Evolutionary conservation across 2,113 vertebrate species (phyloP).

Genomic region (Ariopsis seemanni): DNA sequence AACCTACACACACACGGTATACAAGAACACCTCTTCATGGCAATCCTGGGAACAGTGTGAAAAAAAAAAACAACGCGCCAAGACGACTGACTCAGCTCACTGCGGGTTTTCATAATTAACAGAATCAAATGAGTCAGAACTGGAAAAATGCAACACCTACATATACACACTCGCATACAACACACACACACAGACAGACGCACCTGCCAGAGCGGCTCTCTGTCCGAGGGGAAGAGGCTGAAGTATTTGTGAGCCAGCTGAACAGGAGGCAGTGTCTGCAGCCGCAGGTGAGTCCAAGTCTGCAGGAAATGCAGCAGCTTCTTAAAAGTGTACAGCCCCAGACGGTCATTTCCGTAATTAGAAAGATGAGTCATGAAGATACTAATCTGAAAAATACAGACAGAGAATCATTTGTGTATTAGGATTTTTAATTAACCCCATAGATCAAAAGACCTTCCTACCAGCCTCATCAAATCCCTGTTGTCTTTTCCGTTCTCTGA

Average conservation of each 20-base stretch:
- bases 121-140: constrained; percentile 18
- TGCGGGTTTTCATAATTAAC: constrained; percentile 8
- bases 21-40: constrained; percentile 20
- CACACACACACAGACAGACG: background rate
- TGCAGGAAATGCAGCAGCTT: constrained; percentile 89
- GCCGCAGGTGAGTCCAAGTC: constrained; percentile 92
- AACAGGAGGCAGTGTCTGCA: constrained; percentile 89
- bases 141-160: background rate
- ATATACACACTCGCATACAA: background rate
- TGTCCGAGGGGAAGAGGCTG: constrained; percentile 95
- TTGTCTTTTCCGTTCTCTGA: background rate
- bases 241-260: constrained; percentile 96
- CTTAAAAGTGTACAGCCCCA: constrained; percentile 95
- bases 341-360: constrained; percentile 95
- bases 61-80: background rate
- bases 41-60: constrained; percentile 21
- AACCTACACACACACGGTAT: constrained; percentile 21
- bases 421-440: background rate
- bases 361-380: constrained; percentile 99
- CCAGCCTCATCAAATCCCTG: background rate
- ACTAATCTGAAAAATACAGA: constrained; percentile 80
- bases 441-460: background rate
- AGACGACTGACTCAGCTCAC: constrained; percentile 34
- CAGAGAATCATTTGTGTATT: background rate
- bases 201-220: constrained; percentile 97